These are phyloP conservation scores for Neodiprion pinetum DNA, from an alignment of 1,140 invertebrate genomes.

Conservation along the genomic window DNA sequence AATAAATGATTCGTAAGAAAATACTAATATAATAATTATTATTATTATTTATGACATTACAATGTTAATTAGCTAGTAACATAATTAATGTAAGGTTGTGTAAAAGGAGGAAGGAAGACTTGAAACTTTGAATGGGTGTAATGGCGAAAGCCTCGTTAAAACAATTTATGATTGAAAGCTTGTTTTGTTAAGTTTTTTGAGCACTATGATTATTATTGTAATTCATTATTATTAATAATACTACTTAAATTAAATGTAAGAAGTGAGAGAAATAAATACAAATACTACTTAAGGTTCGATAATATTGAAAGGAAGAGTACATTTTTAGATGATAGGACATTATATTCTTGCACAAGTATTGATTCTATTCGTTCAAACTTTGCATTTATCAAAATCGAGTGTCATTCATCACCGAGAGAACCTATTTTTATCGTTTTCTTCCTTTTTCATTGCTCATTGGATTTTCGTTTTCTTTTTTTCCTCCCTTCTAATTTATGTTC, in stretches of 20 bases:
- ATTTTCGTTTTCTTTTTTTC: neutral
- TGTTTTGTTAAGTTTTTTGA: slow-evolving; percentile 49
- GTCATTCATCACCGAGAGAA: neutral
- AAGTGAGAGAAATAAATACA: neutral
- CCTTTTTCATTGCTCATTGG: neutral
- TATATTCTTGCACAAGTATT: neutral
- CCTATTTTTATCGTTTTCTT: neutral
- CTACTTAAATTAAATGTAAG: neutral
- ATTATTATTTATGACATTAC: slow-evolving; percentile 1
- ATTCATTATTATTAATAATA: slow-evolving; percentile 20
- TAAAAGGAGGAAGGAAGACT: slow-evolving; percentile 34
- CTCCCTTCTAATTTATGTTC: neutral
- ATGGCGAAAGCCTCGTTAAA: slow-evolving; percentile 26
- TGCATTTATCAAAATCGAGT: slow-evolving; percentile 13
- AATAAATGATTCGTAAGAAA: slow-evolving; percentile 24
- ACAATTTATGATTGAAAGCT: slow-evolving; percentile 30
- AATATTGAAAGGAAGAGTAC: neutral
- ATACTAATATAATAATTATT: slow-evolving; percentile 37
- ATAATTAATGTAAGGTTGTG: neutral
- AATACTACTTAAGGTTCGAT: neutral
- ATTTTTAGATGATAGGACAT: too few relatives aligned
- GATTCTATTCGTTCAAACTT: neutral
- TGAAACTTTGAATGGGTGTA: slow-evolving; percentile 36
- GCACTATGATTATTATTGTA: slow-evolving; percentile 28
- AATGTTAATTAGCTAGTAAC: neutral